Percentiles rank a stretch among this genome's conserved stretches.
These are phyloP conservation scores for Antheraea pernyi DNA, from an alignment of 1,140 invertebrate genomes.

Conservation along the genomic window DNA sequence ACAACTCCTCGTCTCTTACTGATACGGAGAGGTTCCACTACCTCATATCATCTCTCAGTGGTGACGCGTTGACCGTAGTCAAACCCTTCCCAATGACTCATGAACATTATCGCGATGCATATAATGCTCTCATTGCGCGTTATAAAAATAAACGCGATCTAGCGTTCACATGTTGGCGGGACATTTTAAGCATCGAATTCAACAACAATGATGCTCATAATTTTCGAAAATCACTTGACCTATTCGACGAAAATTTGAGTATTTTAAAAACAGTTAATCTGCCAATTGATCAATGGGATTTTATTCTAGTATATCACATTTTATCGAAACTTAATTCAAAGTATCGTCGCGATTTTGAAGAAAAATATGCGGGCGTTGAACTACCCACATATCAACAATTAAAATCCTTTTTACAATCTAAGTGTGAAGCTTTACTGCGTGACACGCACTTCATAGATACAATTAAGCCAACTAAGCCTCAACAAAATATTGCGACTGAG, in stretches of 20 bases:
- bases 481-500: too few species aligned
- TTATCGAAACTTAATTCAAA: constrained; percentile 21
- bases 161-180: constrained; percentile 36
- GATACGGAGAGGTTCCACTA: neutral
- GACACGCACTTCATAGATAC: neutral
- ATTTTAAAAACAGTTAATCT: constrained; percentile 29
- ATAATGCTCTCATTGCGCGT: constrained; percentile 18
- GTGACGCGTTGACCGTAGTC: neutral
- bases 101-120: constrained; percentile 28
- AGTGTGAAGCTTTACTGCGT: neutral
- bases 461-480: neutral
- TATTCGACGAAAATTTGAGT: constrained; percentile 33
- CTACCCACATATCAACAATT: neutral
- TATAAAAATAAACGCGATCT: constrained; percentile 31
- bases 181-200: constrained; percentile 33
- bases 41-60: neutral
- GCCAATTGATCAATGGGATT: constrained; percentile 27
- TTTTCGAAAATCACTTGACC: constrained; percentile 28
- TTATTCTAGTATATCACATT: constrained; percentile 26
- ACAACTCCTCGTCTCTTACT: constrained; percentile 18
- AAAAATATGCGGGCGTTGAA: constrained; percentile 4
- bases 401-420: neutral
- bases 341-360: constrained; percentile 17
- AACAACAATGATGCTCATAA: constrained; percentile 22
- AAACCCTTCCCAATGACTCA: neutral